Evolutionary conservation across 2,113 vertebrate species (phyloP).

Genomic region (Raphicerus campestris): DNA sequence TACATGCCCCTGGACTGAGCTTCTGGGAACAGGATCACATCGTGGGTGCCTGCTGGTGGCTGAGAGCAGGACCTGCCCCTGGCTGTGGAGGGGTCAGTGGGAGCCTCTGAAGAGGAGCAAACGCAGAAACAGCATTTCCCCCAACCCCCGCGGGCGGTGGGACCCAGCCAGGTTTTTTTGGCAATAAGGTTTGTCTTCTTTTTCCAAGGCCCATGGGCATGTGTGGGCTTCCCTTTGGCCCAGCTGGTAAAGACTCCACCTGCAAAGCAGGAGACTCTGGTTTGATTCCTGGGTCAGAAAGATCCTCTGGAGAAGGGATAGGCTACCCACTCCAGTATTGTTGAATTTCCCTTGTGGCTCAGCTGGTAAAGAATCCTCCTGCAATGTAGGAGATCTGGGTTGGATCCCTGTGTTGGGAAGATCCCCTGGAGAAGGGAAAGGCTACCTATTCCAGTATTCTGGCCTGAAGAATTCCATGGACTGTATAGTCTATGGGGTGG

Average conservation of each 20-base stretch:
- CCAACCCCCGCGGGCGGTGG: fast-evolving
- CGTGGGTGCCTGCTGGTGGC: fast-evolving
- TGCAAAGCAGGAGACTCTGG: not conserved
- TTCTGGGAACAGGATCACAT: not conserved
- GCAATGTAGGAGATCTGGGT: not conserved
- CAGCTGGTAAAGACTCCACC: not conserved
- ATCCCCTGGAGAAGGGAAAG: not conserved
- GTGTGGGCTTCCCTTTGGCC: not conserved
- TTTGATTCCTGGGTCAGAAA: not conserved
- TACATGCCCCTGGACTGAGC: not conserved
- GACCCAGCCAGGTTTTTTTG: not conserved
- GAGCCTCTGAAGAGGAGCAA: not conserved
- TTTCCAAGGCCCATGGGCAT: not conserved
- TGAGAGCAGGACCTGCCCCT: not conserved
- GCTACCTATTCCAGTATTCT: not conserved
- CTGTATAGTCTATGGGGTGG: not conserved
- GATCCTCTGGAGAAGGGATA: not conserved
- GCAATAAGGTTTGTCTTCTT: slow-evolving; percentile 28
- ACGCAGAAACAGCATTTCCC: not conserved
- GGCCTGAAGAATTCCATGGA: not conserved
- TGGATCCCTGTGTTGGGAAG: not conserved
- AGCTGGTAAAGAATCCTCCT: not conserved
- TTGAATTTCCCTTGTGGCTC: not conserved
- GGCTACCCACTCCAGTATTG: not conserved
- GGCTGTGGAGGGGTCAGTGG: not conserved